Conservation (phyloP, 23 tunicate species). For the Pegea sp. region DNA sequence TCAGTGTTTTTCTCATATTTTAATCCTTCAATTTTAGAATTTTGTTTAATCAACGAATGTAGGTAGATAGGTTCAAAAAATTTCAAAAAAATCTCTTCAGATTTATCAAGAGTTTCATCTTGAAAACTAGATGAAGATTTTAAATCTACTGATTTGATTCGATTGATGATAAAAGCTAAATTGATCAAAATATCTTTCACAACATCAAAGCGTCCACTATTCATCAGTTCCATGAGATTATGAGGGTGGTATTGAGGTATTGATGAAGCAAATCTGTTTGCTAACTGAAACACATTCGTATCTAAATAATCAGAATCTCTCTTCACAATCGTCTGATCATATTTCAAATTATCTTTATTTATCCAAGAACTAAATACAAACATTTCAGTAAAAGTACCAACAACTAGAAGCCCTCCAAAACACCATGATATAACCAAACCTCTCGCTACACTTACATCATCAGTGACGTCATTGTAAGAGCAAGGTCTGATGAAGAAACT, state of each 20-base stretch:
- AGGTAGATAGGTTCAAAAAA: too few relatives aligned
- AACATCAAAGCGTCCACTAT: conserved; percentile 68
- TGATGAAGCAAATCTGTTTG: conserved; percentile 31
- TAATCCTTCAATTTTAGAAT: too few relatives aligned
- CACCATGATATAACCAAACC: conserved; percentile 83
- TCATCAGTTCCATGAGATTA: conserved; percentile 48
- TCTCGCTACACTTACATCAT: too few relatives aligned
- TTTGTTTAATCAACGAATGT: too few relatives aligned
- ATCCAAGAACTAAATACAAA: conserved; percentile 81
- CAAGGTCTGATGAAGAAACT: too few relatives aligned
- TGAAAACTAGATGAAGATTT: not conserved
- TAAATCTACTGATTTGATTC: conserved; percentile 1
- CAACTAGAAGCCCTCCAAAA: conserved; percentile 61
- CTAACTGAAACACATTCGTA: conserved; percentile 22
- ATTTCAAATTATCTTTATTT: conserved; percentile 4
- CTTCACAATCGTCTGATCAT: not conserved
- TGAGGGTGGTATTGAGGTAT: conserved; percentile 81
- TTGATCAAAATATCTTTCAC: conserved; percentile 56
- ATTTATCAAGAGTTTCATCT: not conserved
- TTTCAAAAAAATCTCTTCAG: not conserved
- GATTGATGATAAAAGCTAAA: conserved; percentile 48
- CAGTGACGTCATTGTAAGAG: too few relatives aligned
- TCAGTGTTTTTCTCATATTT: not conserved
- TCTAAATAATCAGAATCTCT: not conserved
- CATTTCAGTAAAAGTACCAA: conserved; percentile 82